Conservation (phyloP, 2,113 vertebrate species). For the Poecilia latipinna region DNA sequence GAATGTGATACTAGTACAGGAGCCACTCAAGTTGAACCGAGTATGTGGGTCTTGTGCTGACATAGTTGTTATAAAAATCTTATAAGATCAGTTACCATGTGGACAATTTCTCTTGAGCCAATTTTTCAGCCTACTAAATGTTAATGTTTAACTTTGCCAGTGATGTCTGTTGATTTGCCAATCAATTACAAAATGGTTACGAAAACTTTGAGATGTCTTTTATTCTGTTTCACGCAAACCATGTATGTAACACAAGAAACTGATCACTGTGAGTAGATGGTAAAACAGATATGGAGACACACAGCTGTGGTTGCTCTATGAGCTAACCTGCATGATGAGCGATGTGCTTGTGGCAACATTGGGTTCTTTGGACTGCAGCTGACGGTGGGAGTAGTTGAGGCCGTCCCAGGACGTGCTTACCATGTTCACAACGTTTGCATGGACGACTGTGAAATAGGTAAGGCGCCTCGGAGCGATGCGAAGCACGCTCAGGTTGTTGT, state of each 20-base stretch:
- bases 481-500: conserved; percentile 92
- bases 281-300: background rate
- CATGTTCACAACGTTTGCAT: conserved; percentile 86
- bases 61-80: too few relatives aligned
- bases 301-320: background rate
- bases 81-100: too few relatives aligned
- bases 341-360: conserved; percentile 79
- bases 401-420: conserved; percentile 85
- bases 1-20: too few relatives aligned
- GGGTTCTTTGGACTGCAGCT: conserved; percentile 88
- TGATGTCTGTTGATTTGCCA: too few relatives aligned
- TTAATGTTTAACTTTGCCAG: too few relatives aligned
- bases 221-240: background rate
- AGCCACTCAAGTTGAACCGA: too few relatives aligned
- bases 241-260: background rate
- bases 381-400: conserved; percentile 85
- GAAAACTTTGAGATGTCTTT: background rate
- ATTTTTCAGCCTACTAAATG: background rate
- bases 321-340: conserved; percentile 88
- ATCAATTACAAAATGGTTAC: background rate
- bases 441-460: conserved; percentile 86
- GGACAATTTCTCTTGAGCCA: background rate
- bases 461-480: conserved; percentile 79
- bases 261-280: background rate
- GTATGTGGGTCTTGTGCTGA: too few relatives aligned